A percentile compares a stretch with the other conserved stretches of the same genome.
phyloP scores from a whole-genome alignment of 2,113 vertebrate species.

The Dissostichus mawsoni region DNA sequence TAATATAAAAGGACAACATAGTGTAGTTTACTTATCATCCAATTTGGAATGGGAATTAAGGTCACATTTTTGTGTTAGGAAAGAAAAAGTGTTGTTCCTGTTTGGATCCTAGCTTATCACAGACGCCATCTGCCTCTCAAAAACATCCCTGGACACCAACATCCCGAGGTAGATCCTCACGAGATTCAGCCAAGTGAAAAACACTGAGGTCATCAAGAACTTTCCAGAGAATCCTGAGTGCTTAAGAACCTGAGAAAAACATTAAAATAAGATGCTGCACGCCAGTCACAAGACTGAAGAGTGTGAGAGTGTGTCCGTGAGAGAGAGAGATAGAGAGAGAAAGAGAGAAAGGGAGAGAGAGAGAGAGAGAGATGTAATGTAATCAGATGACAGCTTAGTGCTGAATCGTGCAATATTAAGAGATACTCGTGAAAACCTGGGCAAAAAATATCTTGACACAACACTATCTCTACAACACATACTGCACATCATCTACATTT shows the following conservation, averaged over 20 bases:
- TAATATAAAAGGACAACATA: neutral
- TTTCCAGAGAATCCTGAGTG: conserved; percentile 68
- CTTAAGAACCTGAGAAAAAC: conserved; percentile 85
- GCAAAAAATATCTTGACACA: neutral
- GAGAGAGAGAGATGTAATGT: conserved; percentile 58
- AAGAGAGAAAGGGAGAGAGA: neutral
- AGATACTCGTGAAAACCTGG: conserved; percentile 52
- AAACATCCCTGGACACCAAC: conserved; percentile 69
- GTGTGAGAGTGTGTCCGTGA: conserved; percentile 58
- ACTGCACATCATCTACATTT: neutral
- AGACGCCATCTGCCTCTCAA: conserved; percentile 51
- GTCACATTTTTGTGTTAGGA: conserved; percentile 14
- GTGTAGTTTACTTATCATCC: neutral
- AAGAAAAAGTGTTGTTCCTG: conserved; percentile 46
- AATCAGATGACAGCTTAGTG: conserved; percentile 79
- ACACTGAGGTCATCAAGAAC: conserved; percentile 82
- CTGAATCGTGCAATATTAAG: conserved; percentile 75
- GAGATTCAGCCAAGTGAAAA: conserved; percentile 80
- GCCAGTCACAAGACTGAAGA: conserved; percentile 88
- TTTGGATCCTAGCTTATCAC: conserved; percentile 41
- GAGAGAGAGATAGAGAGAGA: conserved; percentile 4
- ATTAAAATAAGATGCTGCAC: conserved; percentile 86
- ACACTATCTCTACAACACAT: conserved; percentile 1
- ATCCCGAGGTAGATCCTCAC: conserved; percentile 80
- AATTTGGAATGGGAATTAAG: neutral